Evolutionary conservation across 2,113 vertebrate genomes (phyloP), one percentile per base, ranked within the genome.

Genomic region (Quiscalus mexicanus): DNA sequence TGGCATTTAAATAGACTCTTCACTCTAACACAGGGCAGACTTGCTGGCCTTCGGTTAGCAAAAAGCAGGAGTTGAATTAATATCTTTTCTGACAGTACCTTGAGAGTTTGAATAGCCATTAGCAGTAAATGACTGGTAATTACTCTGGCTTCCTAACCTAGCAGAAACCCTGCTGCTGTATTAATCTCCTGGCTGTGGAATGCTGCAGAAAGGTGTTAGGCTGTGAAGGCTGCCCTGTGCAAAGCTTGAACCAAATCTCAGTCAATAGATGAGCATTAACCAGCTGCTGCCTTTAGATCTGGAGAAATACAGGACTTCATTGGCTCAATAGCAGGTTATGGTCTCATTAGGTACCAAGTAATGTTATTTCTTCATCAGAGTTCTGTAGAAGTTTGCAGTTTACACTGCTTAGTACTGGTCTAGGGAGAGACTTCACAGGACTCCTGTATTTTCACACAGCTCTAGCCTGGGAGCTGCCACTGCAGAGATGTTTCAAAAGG

Each of bases 61-160:
- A 59, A 93, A 73, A 55, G 19, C 35, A 70, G 59, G 56, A 94
- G 45, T 15, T 82, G 76, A 92, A 92, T 95, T 39, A 90, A 59
- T 83, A 47, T 67, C 23, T 94, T 75, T 76, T 69, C 90, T 88
- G 83, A 58, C 79, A 86, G 77, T 76, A 62, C 55, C 60, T 47
- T 11, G 15, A 50, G 77, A 90, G 90, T 83, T 62, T 77, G 68
- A 77, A 19, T 9, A 56, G 50, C 47, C 63, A 77, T 82, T 93
- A 83, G 70, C 70, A 84, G 45, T 74, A 88, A 80, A 83, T 88
- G 91, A 41, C 45, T 90, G 91, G 87, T 91, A 76, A 95, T 95
- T 93, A 65, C 59, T 76, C 15, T 49, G 30, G 63, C 71, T 80
- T 80, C 78, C 75, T 85, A 77, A 91, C 41, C 65, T 47, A 75